Conservation (phyloP, 2,888 invertebrate species). For the Euphydryas editha region DNA sequence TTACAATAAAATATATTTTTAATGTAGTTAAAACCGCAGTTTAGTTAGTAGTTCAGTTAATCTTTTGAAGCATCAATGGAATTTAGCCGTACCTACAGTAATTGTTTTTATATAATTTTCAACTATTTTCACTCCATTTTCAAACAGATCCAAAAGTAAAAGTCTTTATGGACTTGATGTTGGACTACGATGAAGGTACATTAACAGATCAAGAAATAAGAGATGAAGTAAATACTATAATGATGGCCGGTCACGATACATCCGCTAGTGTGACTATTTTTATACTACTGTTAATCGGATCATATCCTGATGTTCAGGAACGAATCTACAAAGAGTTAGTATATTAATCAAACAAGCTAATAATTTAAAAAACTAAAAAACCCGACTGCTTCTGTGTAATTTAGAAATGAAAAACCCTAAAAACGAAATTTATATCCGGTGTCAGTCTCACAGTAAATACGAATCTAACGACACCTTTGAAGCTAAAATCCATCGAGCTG, state of each 20-base stretch:
- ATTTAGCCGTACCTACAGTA: too few species aligned
- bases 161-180: slow-evolving; percentile 46
- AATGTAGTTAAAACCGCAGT: too few species aligned
- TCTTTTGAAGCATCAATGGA: too few species aligned
- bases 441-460: too few species aligned
- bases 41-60: too few species aligned
- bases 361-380: too few species aligned
- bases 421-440: too few species aligned
- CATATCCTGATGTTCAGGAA: slow-evolving; percentile 58
- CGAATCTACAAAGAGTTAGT: slow-evolving; percentile 54
- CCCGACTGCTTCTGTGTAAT: too few species aligned
- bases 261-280: slow-evolving; percentile 56
- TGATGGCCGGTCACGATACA: slow-evolving; percentile 73
- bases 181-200: slow-evolving; percentile 46
- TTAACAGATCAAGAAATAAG: slow-evolving; percentile 47
- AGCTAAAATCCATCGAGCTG: too few species aligned
- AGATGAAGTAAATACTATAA: slow-evolving; percentile 69
- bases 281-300: slow-evolving; percentile 57
- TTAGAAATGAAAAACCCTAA: too few species aligned
- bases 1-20: too few species aligned
- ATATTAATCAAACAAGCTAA: background rate
- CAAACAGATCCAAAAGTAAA: slow-evolving; percentile 32
- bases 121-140: background rate
- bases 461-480: too few species aligned
- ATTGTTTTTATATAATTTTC: background rate